These are phyloP conservation scores for Goniozus legneri DNA, from an alignment of 1,140 invertebrate genomes.

Conservation along the genomic window DNA sequence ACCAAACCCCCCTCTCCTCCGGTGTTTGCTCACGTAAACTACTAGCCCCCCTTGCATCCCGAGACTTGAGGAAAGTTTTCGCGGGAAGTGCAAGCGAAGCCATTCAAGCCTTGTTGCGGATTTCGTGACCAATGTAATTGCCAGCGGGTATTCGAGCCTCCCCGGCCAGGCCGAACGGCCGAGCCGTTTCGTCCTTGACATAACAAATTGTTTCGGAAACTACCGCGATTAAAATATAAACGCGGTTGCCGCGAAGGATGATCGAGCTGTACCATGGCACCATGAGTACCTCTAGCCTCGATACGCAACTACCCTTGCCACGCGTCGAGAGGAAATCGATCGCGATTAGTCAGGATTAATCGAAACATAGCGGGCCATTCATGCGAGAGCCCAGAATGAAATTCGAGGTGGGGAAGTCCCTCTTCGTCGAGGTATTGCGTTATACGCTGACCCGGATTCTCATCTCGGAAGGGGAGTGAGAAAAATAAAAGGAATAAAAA, in stretches of 20 bases:
- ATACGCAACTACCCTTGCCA: constrained; percentile 17
- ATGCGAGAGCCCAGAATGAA: too few species aligned
- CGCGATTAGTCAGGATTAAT: too few species aligned
- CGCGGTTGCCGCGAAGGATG: constrained; percentile 43
- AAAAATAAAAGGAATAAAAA: too few species aligned
- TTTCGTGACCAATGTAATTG: constrained; percentile 53
- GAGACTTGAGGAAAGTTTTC: constrained; percentile 24
- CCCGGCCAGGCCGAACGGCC: constrained; percentile 7
- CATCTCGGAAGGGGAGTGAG: too few species aligned
- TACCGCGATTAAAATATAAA: constrained; percentile 53
- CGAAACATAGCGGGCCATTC: too few species aligned
- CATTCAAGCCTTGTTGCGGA: constrained; percentile 48
- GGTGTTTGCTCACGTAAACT: too few species aligned
- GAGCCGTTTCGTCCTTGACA: constrained; percentile 51
- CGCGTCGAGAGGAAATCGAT: constrained; percentile 20
- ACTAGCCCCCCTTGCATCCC: too few species aligned
- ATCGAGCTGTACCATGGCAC: constrained; percentile 53
- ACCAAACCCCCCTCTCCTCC: neutral
- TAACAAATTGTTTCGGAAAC: constrained; percentile 53
- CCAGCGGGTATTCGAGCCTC: constrained; percentile 31
- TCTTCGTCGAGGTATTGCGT: too few species aligned
- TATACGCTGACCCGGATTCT: too few species aligned
- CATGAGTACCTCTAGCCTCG: constrained; percentile 19
- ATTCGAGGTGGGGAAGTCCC: too few species aligned
- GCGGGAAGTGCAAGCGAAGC: constrained; percentile 17